Percentiles rank a stretch among this genome's conserved stretches.
Conservation (phyloP, 2,797 vertebrate species). For the Sarcophilus harrisii region DNA sequence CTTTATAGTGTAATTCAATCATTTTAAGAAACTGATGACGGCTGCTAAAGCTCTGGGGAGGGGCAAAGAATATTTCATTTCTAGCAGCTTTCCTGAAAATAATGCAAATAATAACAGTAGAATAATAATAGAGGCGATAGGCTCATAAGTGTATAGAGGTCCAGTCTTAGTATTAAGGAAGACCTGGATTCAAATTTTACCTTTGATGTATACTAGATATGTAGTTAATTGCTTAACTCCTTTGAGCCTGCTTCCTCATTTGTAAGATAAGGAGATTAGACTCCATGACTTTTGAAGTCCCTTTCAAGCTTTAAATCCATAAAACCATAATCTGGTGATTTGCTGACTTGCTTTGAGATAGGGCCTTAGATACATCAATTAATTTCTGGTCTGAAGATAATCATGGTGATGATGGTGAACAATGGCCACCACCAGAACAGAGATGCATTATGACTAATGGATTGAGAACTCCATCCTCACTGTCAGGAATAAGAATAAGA, state of each 20-base stretch:
- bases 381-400: neutral
- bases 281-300: neutral
- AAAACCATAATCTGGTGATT: neutral
- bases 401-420: neutral
- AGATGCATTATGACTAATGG: neutral
- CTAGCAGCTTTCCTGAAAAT: constrained; percentile 9
- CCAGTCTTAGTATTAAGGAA: neutral
- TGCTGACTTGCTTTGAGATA: neutral
- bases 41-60: neutral
- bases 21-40: constrained; percentile 6
- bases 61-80: neutral
- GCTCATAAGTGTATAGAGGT: neutral
- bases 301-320: neutral
- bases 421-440: neutral
- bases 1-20: neutral
- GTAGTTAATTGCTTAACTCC: neutral
- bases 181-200: neutral
- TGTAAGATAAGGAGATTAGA: neutral
- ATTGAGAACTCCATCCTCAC: neutral
- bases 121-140: neutral
- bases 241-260: neutral
- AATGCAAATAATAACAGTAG: neutral
- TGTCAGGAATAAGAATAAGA: neutral
- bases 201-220: neutral
- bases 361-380: neutral